phyloP scores from a whole-genome alignment of 2,888 invertebrate genomes.

The Epirrhoe alternata region DNA sequence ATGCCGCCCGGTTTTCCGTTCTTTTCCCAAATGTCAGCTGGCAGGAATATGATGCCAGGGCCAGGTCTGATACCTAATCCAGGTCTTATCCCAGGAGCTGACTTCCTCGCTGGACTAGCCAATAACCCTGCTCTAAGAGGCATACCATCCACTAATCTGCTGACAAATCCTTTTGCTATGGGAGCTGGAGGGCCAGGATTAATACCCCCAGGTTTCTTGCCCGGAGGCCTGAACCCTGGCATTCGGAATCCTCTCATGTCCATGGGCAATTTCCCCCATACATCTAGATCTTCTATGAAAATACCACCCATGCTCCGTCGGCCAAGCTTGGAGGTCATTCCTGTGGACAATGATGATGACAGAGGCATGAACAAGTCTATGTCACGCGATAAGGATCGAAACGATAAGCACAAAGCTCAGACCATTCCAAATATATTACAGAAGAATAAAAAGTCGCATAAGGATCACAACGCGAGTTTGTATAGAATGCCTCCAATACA shows the following conservation, averaged over 20 bases:
- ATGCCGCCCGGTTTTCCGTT: slow-evolving; percentile 78
- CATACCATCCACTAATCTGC: slow-evolving; percentile 68
- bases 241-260: slow-evolving; percentile 82
- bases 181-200: slow-evolving; percentile 85
- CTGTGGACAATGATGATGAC: slow-evolving; percentile 80
- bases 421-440: slow-evolving; percentile 81
- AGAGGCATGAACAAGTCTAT: slow-evolving; percentile 70
- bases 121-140: slow-evolving; percentile 80
- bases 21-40: slow-evolving; percentile 76
- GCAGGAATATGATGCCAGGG: slow-evolving; percentile 84
- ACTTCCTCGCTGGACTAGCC: slow-evolving; percentile 72
- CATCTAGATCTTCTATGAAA: slow-evolving; percentile 85
- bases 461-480: slow-evolving; percentile 76
- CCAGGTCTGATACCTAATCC: slow-evolving; percentile 78
- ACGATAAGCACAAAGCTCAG: slow-evolving; percentile 80
- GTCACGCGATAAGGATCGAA: slow-evolving; percentile 72
- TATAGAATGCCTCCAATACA: slow-evolving; percentile 81
- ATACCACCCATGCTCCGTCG: slow-evolving; percentile 86
- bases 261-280: slow-evolving; percentile 83
- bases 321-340: slow-evolving; percentile 84
- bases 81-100: slow-evolving; percentile 78
- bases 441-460: slow-evolving; percentile 75
- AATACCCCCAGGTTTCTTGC: slow-evolving; percentile 83
- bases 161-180: slow-evolving; percentile 83
- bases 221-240: slow-evolving; percentile 64